A percentile compares a stretch with the other conserved stretches of the same genome.
Evolutionary conservation across 2,113 vertebrate species (phyloP).

Genomic region (Paramormyrops kingsleyae): DNA sequence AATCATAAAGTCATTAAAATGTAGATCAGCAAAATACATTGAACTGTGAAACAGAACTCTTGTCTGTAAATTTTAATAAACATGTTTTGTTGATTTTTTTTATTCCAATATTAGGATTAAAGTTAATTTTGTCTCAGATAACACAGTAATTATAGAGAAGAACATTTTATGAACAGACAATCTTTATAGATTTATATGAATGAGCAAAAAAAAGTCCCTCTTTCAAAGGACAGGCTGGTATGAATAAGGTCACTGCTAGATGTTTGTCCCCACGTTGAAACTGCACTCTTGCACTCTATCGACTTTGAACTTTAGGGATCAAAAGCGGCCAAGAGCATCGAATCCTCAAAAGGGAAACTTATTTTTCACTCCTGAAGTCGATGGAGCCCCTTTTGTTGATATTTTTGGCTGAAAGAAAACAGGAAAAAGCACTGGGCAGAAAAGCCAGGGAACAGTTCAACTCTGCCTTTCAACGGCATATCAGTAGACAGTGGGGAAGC

Average conservation of each 20-base stretch:
- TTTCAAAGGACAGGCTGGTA: conserved; percentile 61
- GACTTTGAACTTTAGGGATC: conserved; percentile 68
- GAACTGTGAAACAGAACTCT: conserved; percentile 1
- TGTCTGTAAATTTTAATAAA: conserved; percentile 5
- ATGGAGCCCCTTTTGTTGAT: conserved; percentile 53
- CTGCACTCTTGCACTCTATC: conserved; percentile 30
- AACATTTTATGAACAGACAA: conserved; percentile 25
- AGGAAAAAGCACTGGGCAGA: conserved; percentile 40
- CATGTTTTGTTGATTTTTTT: conserved; percentile 13
- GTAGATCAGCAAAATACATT: conserved; percentile 19
- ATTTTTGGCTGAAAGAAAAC: conserved; percentile 61
- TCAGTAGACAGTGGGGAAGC: conserved; percentile 89
- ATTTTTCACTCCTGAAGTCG: conserved; percentile 56
- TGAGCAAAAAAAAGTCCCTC: conserved; percentile 48
- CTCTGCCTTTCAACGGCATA: conserved; percentile 89
- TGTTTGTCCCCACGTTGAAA: conserved; percentile 43
- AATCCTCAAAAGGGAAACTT: conserved; percentile 62
- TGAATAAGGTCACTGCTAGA: conserved; percentile 67
- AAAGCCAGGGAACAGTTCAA: conserved; percentile 90
- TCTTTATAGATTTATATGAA: conserved; percentile 45
- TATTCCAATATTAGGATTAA: background rate
- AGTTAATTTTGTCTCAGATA: background rate
- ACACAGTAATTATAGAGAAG: background rate
- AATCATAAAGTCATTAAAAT: conserved; percentile 51
- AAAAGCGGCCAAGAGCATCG: conserved; percentile 62